Evolutionary conservation across 2,113 vertebrate genomes (phyloP).

Genomic region (Sigmodon hispidus): DNA sequence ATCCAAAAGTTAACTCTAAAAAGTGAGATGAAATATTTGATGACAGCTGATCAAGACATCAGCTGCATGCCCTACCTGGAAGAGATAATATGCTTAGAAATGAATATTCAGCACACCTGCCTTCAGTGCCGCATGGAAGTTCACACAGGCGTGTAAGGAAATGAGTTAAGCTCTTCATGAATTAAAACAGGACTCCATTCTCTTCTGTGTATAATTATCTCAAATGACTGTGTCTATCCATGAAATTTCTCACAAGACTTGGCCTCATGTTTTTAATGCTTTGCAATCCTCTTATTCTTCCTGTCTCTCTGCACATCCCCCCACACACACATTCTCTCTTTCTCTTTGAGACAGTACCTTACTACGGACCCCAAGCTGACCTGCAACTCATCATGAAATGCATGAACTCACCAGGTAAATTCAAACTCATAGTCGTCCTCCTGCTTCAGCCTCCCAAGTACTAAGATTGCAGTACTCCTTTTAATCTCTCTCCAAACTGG

Average conservation of each 20-base stretch:
- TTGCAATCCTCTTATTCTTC: not conserved
- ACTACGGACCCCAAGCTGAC: not conserved
- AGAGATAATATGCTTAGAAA: not conserved
- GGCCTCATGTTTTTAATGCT: not conserved
- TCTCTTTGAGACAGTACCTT: not conserved
- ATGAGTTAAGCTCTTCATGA: not conserved
- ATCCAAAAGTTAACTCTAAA: conserved; percentile 38
- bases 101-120: conserved; percentile 43
- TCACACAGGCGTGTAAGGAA: not conserved
- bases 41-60: conserved; percentile 63
- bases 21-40: not conserved
- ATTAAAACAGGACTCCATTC: not conserved
- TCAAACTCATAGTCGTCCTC: not conserved
- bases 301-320: not conserved
- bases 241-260: not conserved
- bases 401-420: not conserved
- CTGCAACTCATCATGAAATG: no score
- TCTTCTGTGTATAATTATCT: not conserved
- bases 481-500: not conserved
- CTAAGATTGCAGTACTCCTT: not conserved
- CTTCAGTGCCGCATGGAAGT: not conserved
- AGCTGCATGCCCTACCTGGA: not conserved
- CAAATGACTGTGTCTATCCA: not conserved
- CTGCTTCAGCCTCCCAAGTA: no score
- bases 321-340: not conserved